A percentile compares a stretch with the other conserved stretches of the same genome.
These are phyloP conservation scores for Hybos culiciformis DNA, from an alignment of 2,888 invertebrate genomes.

Conservation along the genomic window DNA sequence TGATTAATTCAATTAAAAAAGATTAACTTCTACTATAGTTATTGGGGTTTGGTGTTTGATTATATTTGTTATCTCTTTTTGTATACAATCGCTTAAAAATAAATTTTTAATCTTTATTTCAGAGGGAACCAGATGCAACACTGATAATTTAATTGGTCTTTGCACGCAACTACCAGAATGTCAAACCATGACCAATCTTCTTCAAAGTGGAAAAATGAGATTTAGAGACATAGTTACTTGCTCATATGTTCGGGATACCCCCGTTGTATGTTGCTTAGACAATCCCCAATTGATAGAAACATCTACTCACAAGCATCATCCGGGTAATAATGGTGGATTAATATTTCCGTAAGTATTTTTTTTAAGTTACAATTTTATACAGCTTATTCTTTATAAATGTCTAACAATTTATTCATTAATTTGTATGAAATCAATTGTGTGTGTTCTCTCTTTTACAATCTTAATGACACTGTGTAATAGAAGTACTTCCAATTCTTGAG, in stretches of 20 bases:
- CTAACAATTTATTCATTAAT: too few species aligned
- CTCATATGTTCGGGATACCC: conserved; percentile 18
- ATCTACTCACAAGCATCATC: background rate
- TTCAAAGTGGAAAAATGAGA: conserved; percentile 15
- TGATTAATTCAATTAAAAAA: too few species aligned
- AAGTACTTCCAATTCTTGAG: too few species aligned
- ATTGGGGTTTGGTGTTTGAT: too few species aligned
- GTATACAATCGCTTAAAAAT: too few species aligned
- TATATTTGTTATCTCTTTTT: too few species aligned
- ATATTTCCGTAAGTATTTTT: background rate
- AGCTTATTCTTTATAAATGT: too few species aligned
- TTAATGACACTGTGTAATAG: too few species aligned
- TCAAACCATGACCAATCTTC: conserved; percentile 12
- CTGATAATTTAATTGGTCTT: conserved; percentile 15
- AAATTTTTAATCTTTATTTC: conserved; percentile 3
- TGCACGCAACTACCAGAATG: conserved; percentile 20
- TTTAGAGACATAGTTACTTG: conserved; percentile 21
- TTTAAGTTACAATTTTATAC: too few species aligned
- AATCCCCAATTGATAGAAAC: background rate
- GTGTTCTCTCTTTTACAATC: too few species aligned
- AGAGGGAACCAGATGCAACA: conserved; percentile 12
- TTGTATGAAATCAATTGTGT: too few species aligned
- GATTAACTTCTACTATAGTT: too few species aligned
- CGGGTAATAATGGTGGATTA: background rate
- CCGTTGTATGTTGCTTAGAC: conserved; percentile 26